Percentiles rank a stretch among this genome's conserved stretches.
phyloP scores from a whole-genome alignment of 2,113 vertebrate genomes.

The Lophius piscatorius region DNA sequence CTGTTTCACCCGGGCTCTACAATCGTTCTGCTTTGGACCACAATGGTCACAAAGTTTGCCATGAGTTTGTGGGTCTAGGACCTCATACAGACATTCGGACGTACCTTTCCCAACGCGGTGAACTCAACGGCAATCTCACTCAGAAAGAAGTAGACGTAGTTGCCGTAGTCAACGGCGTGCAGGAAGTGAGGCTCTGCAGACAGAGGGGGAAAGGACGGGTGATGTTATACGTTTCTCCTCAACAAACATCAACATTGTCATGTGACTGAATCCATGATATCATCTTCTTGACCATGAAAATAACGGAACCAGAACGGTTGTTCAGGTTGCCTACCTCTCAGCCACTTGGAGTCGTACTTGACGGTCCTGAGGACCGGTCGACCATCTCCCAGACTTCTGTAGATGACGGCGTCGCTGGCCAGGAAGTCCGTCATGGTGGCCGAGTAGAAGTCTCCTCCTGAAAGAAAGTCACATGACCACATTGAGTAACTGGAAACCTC shows the following conservation, averaged over 20 bases:
- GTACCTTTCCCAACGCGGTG: constrained; percentile 86
- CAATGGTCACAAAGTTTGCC: too few relatives aligned
- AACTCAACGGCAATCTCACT: constrained; percentile 92
- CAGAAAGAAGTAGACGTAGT: constrained; percentile 92
- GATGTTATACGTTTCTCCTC: not conserved
- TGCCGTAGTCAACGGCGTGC: constrained; percentile 87
- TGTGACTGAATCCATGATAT: too few relatives aligned
- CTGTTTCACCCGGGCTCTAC: too few relatives aligned
- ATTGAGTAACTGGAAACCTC: too few relatives aligned
- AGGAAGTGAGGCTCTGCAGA: constrained; percentile 89
- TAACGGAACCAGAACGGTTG: too few relatives aligned
- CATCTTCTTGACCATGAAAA: too few relatives aligned
- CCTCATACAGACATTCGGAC: too few relatives aligned
- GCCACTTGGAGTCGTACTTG: constrained; percentile 93
- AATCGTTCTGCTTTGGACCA: too few relatives aligned
- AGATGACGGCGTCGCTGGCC: constrained; percentile 89
- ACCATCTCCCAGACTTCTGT: constrained; percentile 86
- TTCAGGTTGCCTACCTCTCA: constrained; percentile 79
- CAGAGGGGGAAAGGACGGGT: not conserved
- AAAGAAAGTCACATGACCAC: not conserved
- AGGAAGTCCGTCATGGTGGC: constrained; percentile 91
- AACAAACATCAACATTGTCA: too few relatives aligned
- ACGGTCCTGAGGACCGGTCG: constrained; percentile 84
- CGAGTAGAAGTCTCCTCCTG: constrained; percentile 89
- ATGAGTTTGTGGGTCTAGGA: too few relatives aligned